Evolutionary conservation across 2,888 invertebrate genomes (phyloP).

Genomic region (Ectemnius cavifrons): DNA sequence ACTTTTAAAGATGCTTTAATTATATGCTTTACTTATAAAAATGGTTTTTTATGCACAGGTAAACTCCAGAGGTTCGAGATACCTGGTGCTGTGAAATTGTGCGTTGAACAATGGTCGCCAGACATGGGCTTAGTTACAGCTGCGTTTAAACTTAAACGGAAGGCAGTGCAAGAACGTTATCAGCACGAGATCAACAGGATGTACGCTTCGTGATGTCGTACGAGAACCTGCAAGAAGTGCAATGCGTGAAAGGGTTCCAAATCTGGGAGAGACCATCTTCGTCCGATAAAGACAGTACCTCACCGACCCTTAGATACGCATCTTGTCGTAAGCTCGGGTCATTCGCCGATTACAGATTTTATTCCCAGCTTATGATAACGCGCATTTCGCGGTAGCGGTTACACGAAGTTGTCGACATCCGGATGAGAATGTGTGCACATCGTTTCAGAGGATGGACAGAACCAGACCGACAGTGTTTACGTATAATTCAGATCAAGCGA

Average conservation of each 20-base stretch:
- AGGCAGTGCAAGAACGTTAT: conserved; percentile 96
- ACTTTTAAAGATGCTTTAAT: no score
- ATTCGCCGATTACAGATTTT: conserved; percentile 18
- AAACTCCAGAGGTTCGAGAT: conserved; percentile 95
- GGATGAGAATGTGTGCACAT: conserved; percentile 1
- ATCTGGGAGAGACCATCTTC: conserved; percentile 24
- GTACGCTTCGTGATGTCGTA: conserved; percentile 90
- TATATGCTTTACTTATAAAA: no score
- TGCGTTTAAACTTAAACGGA: conserved; percentile 97
- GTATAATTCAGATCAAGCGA: conserved; percentile 4
- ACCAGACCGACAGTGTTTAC: neutral
- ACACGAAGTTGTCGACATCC: neutral
- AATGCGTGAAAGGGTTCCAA: conserved; percentile 43
- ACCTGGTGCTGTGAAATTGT: conserved; percentile 92
- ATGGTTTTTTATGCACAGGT: conserved; percentile 79
- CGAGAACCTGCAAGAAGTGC: conserved; percentile 42
- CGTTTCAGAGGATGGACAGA: neutral
- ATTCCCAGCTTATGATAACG: conserved; percentile 16
- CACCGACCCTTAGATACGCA: conserved; percentile 25
- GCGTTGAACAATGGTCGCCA: conserved; percentile 97
- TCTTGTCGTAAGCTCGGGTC: conserved; percentile 27
- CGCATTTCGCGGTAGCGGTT: conserved; percentile 21
- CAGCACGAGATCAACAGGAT: conserved; percentile 94
- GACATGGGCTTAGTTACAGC: conserved; percentile 98
- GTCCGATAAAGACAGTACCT: conserved; percentile 37